These are phyloP conservation scores for Salmo trutta DNA, from an alignment of 2,797 vertebrate species.

Conservation along the genomic window DNA sequence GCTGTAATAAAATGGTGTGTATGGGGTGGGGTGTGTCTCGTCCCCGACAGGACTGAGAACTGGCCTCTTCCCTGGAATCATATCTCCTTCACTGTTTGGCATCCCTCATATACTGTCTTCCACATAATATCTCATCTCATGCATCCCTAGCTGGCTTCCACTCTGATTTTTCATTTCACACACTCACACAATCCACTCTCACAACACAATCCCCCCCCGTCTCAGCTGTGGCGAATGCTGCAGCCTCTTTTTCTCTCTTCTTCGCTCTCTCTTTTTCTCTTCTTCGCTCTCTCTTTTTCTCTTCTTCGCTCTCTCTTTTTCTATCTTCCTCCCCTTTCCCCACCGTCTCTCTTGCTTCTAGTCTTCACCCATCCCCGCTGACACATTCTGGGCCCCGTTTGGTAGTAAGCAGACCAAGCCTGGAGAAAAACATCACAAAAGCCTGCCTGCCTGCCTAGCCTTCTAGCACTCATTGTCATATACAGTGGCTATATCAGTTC, in stretches of 20 bases:
- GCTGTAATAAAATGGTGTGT: too few species aligned
- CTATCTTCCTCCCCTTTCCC: not conserved
- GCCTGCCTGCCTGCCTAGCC: not conserved
- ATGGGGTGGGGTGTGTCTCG: too few species aligned
- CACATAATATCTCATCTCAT: slow-evolving; percentile 2
- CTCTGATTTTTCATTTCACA: not conserved
- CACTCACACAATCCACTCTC: too few species aligned
- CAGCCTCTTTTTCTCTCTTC: too few species aligned
- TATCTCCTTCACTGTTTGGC: not conserved
- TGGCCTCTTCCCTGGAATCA: too few species aligned
- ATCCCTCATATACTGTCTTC: not conserved
- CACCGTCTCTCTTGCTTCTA: not conserved
- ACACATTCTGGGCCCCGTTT: slow-evolving; percentile 25
- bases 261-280: not conserved
- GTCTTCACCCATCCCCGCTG: not conserved
- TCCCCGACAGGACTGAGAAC: too few species aligned
- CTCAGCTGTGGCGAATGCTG: not conserved
- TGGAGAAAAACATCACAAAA: not conserved
- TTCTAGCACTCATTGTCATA: not conserved
- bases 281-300: not conserved
- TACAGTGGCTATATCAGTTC: not conserved
- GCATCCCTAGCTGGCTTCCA: not conserved
- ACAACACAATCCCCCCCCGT: not conserved
- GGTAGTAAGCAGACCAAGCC: slow-evolving; percentile 36
- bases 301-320: not conserved